These are phyloP conservation scores for Mesochorus sp. DNA, from an alignment of 2,888 invertebrate genomes.

Conservation along the genomic window DNA sequence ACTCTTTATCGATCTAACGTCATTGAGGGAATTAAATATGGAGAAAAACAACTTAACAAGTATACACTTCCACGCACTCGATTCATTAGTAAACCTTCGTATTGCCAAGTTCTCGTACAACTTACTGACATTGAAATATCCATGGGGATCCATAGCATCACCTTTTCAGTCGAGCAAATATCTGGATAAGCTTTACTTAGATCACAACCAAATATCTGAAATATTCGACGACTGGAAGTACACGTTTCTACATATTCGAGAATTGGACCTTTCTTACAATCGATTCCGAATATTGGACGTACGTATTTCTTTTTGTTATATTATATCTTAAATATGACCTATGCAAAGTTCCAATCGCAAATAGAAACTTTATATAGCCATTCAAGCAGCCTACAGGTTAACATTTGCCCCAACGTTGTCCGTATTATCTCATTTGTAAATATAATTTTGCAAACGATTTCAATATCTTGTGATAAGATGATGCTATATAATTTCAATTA, in stretches of 20 bases:
- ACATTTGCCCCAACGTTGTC: too few relatives aligned
- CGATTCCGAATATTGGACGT: conserved; percentile 84
- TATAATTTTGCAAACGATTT: too few relatives aligned
- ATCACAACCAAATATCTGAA: conserved; percentile 85
- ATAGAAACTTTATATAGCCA: too few relatives aligned
- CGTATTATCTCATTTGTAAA: too few relatives aligned
- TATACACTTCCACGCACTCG: conserved; percentile 83
- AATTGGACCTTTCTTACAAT: conserved; percentile 87
- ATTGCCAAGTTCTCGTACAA: conserved; percentile 84
- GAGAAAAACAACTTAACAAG: conserved; percentile 82
- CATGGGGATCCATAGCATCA: conserved; percentile 82
- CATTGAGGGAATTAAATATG: conserved; percentile 83
- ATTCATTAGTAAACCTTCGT: conserved; percentile 83
- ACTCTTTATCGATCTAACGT: conserved; percentile 79
- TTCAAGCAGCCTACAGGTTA: too few relatives aligned
- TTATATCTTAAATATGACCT: too few relatives aligned
- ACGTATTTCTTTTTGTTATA: conserved; percentile 71
- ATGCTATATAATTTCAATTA: too few relatives aligned
- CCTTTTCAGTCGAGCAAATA: conserved; percentile 84
- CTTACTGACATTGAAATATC: conserved; percentile 80
- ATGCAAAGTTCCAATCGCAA: too few relatives aligned
- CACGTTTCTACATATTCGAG: conserved; percentile 76
- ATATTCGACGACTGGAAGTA: conserved; percentile 87
- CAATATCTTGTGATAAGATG: too few relatives aligned
- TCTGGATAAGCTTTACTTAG: conserved; percentile 85